phyloP scores from a whole-genome alignment of 2,797 vertebrate genomes.

The Enteromius radiatus region DNA sequence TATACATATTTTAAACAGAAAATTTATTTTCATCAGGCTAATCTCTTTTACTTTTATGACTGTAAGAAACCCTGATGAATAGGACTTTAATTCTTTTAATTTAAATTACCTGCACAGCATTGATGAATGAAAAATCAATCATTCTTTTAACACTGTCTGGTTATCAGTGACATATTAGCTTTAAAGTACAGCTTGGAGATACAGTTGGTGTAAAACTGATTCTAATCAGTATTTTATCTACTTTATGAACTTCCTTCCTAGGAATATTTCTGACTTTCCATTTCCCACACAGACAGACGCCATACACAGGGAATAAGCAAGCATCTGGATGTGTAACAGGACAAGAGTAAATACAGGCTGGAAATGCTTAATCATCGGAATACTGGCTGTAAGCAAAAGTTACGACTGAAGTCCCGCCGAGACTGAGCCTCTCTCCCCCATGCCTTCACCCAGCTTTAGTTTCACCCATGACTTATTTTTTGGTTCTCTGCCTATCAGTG shows the following conservation, averaged over 20 bases:
- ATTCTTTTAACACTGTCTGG: slow-evolving; percentile 8
- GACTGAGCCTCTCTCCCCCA: slow-evolving; percentile 16
- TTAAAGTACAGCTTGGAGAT: neutral
- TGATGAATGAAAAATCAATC: slow-evolving; percentile 26
- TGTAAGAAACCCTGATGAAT: slow-evolving; percentile 19
- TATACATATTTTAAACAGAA: too few species aligned
- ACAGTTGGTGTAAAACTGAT: slow-evolving; percentile 28
- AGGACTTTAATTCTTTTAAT: slow-evolving; percentile 36
- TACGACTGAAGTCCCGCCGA: neutral
- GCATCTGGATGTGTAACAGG: slow-evolving; percentile 29
- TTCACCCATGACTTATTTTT: slow-evolving; percentile 19
- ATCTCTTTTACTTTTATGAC: slow-evolving; percentile 20
- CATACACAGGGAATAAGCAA: slow-evolving; percentile 35
- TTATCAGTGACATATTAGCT: slow-evolving; percentile 33
- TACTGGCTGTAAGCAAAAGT: slow-evolving; percentile 11
- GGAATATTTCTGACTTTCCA: neutral
- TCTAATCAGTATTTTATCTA: slow-evolving; percentile 22
- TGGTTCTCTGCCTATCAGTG: slow-evolving; percentile 40
- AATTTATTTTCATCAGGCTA: neutral
- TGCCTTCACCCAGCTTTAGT: slow-evolving; percentile 22
- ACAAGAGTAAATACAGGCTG: slow-evolving; percentile 50
- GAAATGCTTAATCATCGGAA: slow-evolving; percentile 48
- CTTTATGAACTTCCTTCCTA: slow-evolving; percentile 6
- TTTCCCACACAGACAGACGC: slow-evolving; percentile 30
- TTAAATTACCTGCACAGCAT: neutral